Percentiles rank a stretch among this genome's conserved stretches.
Evolutionary conservation across 2,888 invertebrate species (phyloP).

Genomic region (Diogma glabrata): DNA sequence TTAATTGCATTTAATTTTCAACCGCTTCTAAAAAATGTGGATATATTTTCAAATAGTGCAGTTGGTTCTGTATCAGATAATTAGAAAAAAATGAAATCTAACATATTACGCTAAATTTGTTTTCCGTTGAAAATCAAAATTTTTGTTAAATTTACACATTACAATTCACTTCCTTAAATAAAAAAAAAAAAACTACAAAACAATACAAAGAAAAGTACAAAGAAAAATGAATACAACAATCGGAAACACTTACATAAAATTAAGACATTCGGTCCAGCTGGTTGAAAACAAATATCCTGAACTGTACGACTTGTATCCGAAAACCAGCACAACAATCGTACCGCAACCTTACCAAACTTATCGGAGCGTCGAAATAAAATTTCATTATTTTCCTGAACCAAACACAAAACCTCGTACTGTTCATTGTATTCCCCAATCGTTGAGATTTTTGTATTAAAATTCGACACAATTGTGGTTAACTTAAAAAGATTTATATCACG

Average conservation of each 20-base stretch:
- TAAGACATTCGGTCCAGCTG: constrained; percentile 48
- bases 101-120: too few relatives aligned
- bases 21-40: too few relatives aligned
- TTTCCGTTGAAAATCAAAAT: too few relatives aligned
- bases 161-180: too few relatives aligned
- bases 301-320: constrained; percentile 36
- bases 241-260: constrained; percentile 32
- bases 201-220: too few relatives aligned
- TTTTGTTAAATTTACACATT: too few relatives aligned
- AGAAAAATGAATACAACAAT: not conserved
- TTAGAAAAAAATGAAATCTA: too few relatives aligned
- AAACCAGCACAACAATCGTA: constrained; percentile 35
- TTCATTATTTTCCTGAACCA: constrained; percentile 35
- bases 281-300: constrained; percentile 71
- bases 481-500: constrained; percentile 30
- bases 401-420: constrained; percentile 32
- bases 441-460: constrained; percentile 34
- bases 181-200: too few relatives aligned
- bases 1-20: too few relatives aligned
- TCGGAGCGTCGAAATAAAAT: constrained; percentile 33
- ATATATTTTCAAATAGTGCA: too few relatives aligned
- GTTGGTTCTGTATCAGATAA: too few relatives aligned
- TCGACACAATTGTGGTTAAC: constrained; percentile 32
- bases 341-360: constrained; percentile 28
- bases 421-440: constrained; percentile 31